Evolutionary conservation across 2,797 vertebrate genomes (phyloP).

Genomic region (Hozukius guyotensis): DNA sequence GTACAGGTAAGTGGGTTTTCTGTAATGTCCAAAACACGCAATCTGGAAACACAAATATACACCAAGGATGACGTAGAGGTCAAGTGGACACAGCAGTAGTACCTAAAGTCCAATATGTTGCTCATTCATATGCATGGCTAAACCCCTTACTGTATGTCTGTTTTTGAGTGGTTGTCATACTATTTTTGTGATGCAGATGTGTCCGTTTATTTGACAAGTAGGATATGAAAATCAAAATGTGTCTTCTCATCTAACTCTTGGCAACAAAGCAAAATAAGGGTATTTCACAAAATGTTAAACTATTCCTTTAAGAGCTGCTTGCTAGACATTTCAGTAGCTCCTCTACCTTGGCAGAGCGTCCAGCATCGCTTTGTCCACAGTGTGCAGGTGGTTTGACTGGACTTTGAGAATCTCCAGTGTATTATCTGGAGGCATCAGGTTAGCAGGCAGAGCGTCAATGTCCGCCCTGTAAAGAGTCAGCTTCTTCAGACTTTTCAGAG

Average conservation of each 20-base stretch:
- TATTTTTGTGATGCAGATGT: background rate
- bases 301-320: background rate
- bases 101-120: background rate
- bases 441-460: conserved; percentile 23
- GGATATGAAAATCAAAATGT: background rate
- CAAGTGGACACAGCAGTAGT: background rate
- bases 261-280: background rate
- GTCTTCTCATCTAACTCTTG: background rate
- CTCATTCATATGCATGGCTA: background rate
- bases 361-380: conserved; percentile 12
- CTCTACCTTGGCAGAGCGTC: conserved; percentile 27
- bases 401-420: conserved; percentile 22
- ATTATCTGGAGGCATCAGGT: conserved; percentile 40
- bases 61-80: background rate
- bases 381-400: conserved; percentile 38
- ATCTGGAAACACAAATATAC: conserved; percentile 23
- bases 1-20: conserved; percentile 35
- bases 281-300: background rate
- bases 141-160: background rate
- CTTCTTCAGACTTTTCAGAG: conserved; percentile 19
- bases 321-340: background rate
- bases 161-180: background rate
- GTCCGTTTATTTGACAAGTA: background rate
- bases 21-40: background rate
- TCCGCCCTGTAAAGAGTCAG: conserved; percentile 22